Conservation (phyloP, 2,797 vertebrate genomes). For the Aselliscus stoliczkanus region DNA sequence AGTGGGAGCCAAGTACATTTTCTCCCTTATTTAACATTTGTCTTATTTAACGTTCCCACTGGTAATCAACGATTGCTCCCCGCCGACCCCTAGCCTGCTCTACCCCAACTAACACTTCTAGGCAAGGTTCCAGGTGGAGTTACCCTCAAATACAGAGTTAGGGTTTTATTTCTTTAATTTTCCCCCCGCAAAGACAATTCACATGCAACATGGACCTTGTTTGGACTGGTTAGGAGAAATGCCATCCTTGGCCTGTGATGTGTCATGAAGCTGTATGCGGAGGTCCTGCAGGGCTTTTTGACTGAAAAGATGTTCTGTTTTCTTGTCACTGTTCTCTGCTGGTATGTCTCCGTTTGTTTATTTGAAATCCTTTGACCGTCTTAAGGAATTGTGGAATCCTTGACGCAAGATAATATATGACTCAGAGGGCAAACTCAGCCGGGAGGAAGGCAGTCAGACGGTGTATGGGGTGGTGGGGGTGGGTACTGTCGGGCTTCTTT, state of each 20-base stretch:
- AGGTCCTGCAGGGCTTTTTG: slow-evolving; percentile 66
- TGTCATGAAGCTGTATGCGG: slow-evolving; percentile 71
- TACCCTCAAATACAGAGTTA: slow-evolving; percentile 62
- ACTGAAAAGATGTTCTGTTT: slow-evolving; percentile 73
- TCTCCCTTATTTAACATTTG: no score
- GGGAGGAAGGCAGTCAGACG: accelerated
- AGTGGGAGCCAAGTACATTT: background rate
- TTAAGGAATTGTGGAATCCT: slow-evolving; percentile 69
- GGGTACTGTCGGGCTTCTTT: accelerated
- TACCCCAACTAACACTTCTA: background rate
- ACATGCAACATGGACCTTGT: slow-evolving; percentile 71
- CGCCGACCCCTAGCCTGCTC: accelerated
- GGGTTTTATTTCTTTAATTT: background rate
- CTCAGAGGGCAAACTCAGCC: slow-evolving; percentile 40
- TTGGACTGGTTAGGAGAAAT: slow-evolving; percentile 75
- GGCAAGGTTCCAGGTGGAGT: slow-evolving; percentile 41
- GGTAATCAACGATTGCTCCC: background rate
- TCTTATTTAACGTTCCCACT: slow-evolving; percentile 59
- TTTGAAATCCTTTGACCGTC: slow-evolving; percentile 73
- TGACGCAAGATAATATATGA: slow-evolving; percentile 49
- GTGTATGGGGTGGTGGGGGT: accelerated
- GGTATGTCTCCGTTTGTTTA: slow-evolving; percentile 66
- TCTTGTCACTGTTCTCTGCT: slow-evolving; percentile 68
- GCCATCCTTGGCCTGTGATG: slow-evolving; percentile 73
- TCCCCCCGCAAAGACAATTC: slow-evolving; percentile 62